Percentiles rank a stretch among this genome's conserved stretches.
These are phyloP conservation scores for Volucella zonaria DNA, from an alignment of 2,888 invertebrate genomes.

Conservation along the genomic window DNA sequence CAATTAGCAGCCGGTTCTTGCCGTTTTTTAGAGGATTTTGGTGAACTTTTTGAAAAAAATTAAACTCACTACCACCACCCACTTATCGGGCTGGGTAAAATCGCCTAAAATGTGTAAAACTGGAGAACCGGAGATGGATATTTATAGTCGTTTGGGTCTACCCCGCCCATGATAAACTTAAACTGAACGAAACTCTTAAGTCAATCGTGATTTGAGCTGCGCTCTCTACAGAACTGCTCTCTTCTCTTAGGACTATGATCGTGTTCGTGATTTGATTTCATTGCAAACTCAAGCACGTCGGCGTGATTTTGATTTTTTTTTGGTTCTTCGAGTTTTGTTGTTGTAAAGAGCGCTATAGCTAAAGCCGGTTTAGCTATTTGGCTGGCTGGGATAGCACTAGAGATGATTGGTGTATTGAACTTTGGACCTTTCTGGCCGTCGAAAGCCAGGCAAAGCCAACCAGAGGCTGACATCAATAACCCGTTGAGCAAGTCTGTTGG, in stretches of 20 bases:
- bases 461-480: slow-evolving; percentile 66
- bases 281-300: slow-evolving; percentile 5
- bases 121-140: slow-evolving; percentile 9
- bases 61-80: not conserved
- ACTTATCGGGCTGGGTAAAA: not conserved
- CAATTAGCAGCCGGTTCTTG: not conserved
- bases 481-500: slow-evolving; percentile 54
- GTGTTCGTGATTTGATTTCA: slow-evolving; percentile 28
- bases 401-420: slow-evolving; percentile 62
- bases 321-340: slow-evolving; percentile 2
- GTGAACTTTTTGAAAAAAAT: not conserved
- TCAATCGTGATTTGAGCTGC: not conserved
- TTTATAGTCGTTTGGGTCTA: slow-evolving; percentile 13
- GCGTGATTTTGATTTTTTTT: not conserved
- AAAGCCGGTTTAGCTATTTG: slow-evolving; percentile 45
- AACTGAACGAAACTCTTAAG: slow-evolving; percentile 38
- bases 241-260: not conserved
- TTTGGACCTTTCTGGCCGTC: slow-evolving; percentile 60
- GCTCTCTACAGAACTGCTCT: not conserved
- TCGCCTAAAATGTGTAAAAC: not conserved
- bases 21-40: not conserved
- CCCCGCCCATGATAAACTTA: not conserved
- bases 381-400: slow-evolving; percentile 9
- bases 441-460: slow-evolving; percentile 33
- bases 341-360: slow-evolving; percentile 7